Evolutionary conservation across 2,113 vertebrate genomes (phyloP).

Genomic region (Alaudala cheleensis): DNA sequence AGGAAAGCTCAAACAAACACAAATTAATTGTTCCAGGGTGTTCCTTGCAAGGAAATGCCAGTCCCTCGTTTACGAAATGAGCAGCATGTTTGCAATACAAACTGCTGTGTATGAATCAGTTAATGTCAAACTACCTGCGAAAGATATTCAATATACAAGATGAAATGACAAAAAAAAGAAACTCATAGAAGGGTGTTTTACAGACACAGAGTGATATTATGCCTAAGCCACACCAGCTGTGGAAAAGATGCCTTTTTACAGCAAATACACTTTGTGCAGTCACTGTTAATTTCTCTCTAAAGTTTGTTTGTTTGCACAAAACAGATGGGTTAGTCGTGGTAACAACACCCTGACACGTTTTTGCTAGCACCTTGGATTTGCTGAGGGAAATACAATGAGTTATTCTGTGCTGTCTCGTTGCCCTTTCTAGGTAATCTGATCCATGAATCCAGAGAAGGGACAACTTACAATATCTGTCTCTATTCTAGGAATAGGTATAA

Average conservation of each 20-base stretch:
- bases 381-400: constrained; percentile 11
- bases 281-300: constrained; percentile 52
- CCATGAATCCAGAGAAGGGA: constrained; percentile 72
- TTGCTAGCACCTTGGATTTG: constrained; percentile 37
- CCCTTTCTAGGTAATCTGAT: constrained; percentile 59
- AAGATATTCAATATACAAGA: neutral
- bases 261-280: constrained; percentile 24
- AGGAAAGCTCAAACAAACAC: constrained; percentile 68
- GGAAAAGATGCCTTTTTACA: constrained; percentile 50
- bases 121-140: constrained; percentile 16
- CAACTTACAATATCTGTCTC: constrained; percentile 72
- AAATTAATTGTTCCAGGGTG: constrained; percentile 24
- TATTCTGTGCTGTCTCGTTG: constrained; percentile 54
- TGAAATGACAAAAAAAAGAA: constrained; percentile 6
- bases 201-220: constrained; percentile 36
- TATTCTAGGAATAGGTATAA: constrained; percentile 84
- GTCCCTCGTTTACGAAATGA: neutral
- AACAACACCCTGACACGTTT: constrained; percentile 25
- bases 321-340: neutral
- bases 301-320: constrained; percentile 50
- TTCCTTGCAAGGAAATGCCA: constrained; percentile 48
- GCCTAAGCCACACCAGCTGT: constrained; percentile 41
- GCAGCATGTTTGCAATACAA: constrained; percentile 4
- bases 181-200: constrained; percentile 33
- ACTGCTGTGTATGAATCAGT: constrained; percentile 20